Conservation (phyloP, 2,797 vertebrate genomes). For the Xenopus petersii region DNA sequence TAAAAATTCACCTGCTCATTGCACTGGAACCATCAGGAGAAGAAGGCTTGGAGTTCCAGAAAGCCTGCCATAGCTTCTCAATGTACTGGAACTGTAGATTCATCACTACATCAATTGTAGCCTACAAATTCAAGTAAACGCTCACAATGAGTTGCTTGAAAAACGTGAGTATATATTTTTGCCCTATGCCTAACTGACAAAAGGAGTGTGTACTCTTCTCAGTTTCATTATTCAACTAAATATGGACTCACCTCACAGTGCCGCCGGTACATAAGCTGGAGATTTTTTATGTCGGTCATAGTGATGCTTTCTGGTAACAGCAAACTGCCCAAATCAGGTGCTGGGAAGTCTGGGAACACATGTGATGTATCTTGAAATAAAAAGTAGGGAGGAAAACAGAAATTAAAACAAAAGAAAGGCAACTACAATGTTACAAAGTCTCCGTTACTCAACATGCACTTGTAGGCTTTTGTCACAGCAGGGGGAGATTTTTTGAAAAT, state of each 20-base stretch:
- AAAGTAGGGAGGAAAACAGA: background rate
- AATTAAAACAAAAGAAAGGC: background rate
- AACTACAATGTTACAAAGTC: background rate
- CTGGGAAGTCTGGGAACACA: constrained; percentile 84
- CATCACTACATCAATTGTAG: constrained; percentile 91
- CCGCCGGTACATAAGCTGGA: constrained; percentile 87
- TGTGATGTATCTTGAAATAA: constrained; percentile 75
- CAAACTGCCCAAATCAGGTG: constrained; percentile 74
- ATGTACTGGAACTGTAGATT: constrained; percentile 96
- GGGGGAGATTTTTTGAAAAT: too few relatives aligned
- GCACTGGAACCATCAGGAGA: constrained; percentile 73
- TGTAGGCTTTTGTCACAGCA: too few relatives aligned
- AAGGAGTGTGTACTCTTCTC: too few relatives aligned
- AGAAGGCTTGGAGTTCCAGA: constrained; percentile 89
- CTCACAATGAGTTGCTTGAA: too few relatives aligned
- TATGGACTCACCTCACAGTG: constrained; percentile 86
- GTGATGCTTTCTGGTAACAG: constrained; percentile 82
- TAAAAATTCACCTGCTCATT: constrained; percentile 73
- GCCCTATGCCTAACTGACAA: too few relatives aligned
- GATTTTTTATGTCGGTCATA: constrained; percentile 80
- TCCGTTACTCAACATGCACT: too few relatives aligned
- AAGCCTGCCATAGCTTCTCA: constrained; percentile 95
- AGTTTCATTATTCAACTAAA: too few relatives aligned
- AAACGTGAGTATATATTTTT: too few relatives aligned
- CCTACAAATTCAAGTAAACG: constrained; percentile 62